A percentile compares a stretch with the other conserved stretches of the same genome.
These are phyloP conservation scores for Myiozetetes cayanensis DNA, from an alignment of 2,113 vertebrate genomes.

Conservation along the genomic window DNA sequence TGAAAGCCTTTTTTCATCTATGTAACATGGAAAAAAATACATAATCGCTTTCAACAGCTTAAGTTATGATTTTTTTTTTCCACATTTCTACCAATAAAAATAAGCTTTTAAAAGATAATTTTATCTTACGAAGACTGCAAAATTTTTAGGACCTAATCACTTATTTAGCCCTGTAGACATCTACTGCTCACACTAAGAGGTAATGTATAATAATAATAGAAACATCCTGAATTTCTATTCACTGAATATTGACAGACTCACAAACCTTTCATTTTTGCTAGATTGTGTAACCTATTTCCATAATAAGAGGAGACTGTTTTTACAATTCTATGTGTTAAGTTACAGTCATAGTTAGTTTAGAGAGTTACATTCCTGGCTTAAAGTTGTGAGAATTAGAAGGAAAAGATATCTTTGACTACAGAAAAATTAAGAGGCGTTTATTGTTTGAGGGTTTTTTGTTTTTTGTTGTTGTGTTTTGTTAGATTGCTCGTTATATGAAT, in stretches of 20 bases:
- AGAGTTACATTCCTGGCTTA: not conserved
- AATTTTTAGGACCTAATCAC: not conserved
- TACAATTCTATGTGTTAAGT: not conserved
- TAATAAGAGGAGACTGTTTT: not conserved
- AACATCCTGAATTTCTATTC: not conserved
- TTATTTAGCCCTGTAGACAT: not conserved
- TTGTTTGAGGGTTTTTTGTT: rapidly evolving
- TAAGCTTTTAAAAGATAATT: not conserved
- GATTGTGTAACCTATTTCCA: not conserved
- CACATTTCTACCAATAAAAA: not conserved
- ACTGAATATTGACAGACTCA: not conserved
- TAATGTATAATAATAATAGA: not conserved
- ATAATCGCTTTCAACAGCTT: not conserved
- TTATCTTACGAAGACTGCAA: not conserved
- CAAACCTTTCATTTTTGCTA: not conserved
- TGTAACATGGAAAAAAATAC: not conserved
- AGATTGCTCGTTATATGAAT: not conserved
- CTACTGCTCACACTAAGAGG: not conserved
- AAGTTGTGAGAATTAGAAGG: not conserved
- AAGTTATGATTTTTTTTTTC: not conserved
- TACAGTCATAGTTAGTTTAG: not conserved
- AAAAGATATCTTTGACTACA: not conserved
- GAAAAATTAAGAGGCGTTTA: rapidly evolving
- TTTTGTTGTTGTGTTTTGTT: not conserved
- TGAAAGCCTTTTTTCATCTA: not conserved